phyloP scores from a whole-genome alignment of 2,797 vertebrate genomes.

The Ficedula albicollis region DNA sequence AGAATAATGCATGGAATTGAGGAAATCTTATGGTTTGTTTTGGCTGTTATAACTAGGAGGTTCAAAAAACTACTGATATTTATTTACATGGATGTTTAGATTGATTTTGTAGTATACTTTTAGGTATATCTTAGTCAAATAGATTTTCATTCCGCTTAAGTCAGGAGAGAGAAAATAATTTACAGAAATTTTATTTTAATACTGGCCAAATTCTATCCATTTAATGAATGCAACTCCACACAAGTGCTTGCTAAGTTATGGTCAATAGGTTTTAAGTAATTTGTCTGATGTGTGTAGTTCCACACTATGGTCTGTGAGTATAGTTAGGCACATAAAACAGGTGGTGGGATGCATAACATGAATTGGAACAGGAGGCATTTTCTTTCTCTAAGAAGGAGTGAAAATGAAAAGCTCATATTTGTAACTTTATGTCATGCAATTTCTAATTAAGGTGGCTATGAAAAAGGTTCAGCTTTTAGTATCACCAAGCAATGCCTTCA shows the following conservation, averaged over 20 bases:
- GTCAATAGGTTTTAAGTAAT: background rate
- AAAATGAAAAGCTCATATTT: background rate
- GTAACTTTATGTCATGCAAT: background rate
- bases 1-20: background rate
- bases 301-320: background rate
- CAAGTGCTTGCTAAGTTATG: background rate
- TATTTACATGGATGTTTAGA: background rate
- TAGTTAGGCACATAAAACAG: background rate
- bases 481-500: constrained; percentile 6
- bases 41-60: background rate
- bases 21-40: background rate
- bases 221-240: background rate
- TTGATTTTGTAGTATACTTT: background rate
- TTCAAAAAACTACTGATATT: background rate
- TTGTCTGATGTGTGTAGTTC: background rate
- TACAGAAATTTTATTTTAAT: background rate
- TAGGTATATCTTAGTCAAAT: background rate
- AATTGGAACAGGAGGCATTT: background rate
- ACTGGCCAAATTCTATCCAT: background rate
- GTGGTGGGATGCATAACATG: background rate
- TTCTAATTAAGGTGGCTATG: background rate
- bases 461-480: background rate
- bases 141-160: background rate
- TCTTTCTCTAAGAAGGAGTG: background rate
- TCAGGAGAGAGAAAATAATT: background rate